These are phyloP conservation scores for Contarinia nasturtii DNA, from an alignment of 1,140 invertebrate species.

Conservation along the genomic window DNA sequence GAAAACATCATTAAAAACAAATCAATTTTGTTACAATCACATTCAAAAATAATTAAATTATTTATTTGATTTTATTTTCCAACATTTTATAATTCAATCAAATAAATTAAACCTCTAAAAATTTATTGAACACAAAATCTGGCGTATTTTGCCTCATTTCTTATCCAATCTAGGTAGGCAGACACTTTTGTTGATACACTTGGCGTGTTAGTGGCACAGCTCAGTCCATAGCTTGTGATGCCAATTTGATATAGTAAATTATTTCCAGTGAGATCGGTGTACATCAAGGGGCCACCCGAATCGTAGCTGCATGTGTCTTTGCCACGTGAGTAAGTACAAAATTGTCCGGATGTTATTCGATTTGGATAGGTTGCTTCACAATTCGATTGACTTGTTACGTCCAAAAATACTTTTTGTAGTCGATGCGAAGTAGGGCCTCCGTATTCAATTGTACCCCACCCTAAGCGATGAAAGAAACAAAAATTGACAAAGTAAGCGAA, in stretches of 20 bases:
- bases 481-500: too few relatives aligned
- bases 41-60: too few relatives aligned
- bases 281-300: slow-evolving; percentile 19
- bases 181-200: slow-evolving; percentile 21
- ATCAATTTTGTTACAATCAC: too few relatives aligned
- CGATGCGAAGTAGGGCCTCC: background rate
- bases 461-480: too few relatives aligned
- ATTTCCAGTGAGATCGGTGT: slow-evolving; percentile 12
- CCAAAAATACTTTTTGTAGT: background rate
- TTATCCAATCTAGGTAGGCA: background rate
- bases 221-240: slow-evolving; percentile 23
- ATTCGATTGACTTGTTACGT: background rate
- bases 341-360: background rate
- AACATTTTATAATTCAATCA: too few relatives aligned
- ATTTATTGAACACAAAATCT: too few relatives aligned
- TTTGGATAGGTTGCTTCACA: background rate
- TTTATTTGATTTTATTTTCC: too few relatives aligned
- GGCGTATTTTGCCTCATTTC: background rate
- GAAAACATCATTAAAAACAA: too few relatives aligned
- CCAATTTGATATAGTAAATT: slow-evolving; percentile 24
- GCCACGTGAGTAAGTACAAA: background rate
- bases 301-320: slow-evolving; percentile 6
- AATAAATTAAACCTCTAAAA: too few relatives aligned
- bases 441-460: slow-evolving; percentile 1
- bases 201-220: slow-evolving; percentile 23